Conservation (phyloP, 2,888 invertebrate species). For the Megastigmus dorsalis region DNA sequence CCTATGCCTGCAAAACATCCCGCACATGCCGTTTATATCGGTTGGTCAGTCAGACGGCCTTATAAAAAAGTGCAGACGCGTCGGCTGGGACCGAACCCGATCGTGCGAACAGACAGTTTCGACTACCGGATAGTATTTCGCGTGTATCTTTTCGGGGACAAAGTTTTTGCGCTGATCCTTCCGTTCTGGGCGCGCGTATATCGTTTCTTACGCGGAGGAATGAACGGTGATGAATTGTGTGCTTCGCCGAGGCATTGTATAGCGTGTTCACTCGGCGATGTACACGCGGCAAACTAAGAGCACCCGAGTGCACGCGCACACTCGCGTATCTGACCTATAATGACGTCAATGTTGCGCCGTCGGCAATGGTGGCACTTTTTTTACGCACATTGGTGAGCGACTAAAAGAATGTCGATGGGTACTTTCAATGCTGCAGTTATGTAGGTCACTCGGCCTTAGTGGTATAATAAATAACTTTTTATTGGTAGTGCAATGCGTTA, state of each 20-base stretch:
- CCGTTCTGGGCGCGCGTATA: background rate
- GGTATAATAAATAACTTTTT: slow-evolving; percentile 38
- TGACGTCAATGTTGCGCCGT: slow-evolving; percentile 2
- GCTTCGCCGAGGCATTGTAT: background rate
- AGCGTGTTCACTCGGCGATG: background rate
- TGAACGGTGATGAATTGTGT: background rate
- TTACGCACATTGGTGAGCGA: background rate
- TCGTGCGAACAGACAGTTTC: background rate
- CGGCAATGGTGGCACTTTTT: background rate
- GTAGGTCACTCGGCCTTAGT: slow-evolving; percentile 43
- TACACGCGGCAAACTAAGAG: background rate
- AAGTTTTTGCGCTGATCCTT: too few relatives aligned
- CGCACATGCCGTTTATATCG: slow-evolving; percentile 1
- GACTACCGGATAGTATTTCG: background rate
- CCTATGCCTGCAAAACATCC: slow-evolving; percentile 62
- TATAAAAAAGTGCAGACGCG: slow-evolving; percentile 21
- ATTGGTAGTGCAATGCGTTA: background rate
- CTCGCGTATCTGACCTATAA: slow-evolving; percentile 2
- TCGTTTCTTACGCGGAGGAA: background rate
- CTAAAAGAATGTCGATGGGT: slow-evolving; percentile 38
- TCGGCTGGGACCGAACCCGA: background rate
- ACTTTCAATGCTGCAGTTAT: slow-evolving; percentile 36
- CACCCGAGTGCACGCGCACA: background rate
- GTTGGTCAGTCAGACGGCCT: background rate
- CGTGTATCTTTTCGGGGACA: slow-evolving; percentile 17